Base-by-base conservation (phyloP, 2,113 vertebrate species). In the Tachycineta bicolor region DNA sequence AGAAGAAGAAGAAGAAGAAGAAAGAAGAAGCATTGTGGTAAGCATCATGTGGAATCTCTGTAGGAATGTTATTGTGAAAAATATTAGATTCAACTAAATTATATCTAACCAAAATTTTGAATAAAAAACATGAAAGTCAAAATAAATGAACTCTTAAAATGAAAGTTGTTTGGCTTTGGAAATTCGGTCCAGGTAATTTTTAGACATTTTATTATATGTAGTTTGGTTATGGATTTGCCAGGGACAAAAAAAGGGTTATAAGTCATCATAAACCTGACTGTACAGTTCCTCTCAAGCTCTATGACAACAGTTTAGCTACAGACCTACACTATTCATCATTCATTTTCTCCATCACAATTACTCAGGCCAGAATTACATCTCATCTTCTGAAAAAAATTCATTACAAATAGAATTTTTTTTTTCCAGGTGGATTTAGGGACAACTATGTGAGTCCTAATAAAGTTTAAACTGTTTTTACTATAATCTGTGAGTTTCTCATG, bases 321-420 rank as follows among this genome's bases (percentile, higher is more conserved):
- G 41, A 65, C 7, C 4, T 41, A 44, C 6, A 25, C 4, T 28
- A 22, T 9, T 14, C 9, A 15, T 44, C 16, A 79, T 11, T 26
- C 9, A 11, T 78, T 63, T 90, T 25, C 33, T 64, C 14, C 25
- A 34, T 29, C 25, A 56, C 6, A 41, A 12, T 62, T 10, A 25
- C 37, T 65, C 12, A 56, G 13, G 14, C 29, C 23, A 76, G 33
- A 84, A 76, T 33, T 60, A 25, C 8, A 56, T 26, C 12, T 62
- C 19, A 50, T 23, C 6, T 41, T 55, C 8, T 60, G 31, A 34
- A 78, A 58, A 39, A 23, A 43, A 37, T 2, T 19, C 28, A 6
- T 0, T 5, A 14, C 0, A 2, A 8, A 11, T 52, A 5, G 14
- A 79, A 28, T 39, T 24, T 39, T 2, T 24, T 39, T 2, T 74